Percentiles rank a stretch among this genome's conserved stretches.
phyloP scores from a whole-genome alignment of 2,888 invertebrate genomes.

The Dryococelus australis region DNA sequence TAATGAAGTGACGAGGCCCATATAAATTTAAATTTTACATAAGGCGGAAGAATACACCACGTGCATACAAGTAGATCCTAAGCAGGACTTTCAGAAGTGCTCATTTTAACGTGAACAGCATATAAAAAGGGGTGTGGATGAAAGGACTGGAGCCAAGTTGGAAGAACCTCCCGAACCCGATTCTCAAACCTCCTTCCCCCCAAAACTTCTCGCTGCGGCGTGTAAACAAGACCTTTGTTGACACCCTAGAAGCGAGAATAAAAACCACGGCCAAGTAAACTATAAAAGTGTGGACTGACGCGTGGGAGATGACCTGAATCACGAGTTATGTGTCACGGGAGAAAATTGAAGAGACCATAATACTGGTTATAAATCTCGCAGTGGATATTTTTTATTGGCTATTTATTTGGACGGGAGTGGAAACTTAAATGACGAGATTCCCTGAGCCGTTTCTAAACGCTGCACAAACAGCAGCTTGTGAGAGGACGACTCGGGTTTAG shows the following conservation, averaged over 20 bases:
- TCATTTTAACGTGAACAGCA: too few relatives aligned
- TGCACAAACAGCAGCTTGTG: too few relatives aligned
- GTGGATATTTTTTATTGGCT: not conserved
- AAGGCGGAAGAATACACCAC: too few relatives aligned
- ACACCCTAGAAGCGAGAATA: not conserved
- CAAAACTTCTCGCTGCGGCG: not conserved
- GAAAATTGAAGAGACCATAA: not conserved
- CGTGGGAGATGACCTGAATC: not conserved
- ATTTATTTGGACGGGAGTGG: not conserved
- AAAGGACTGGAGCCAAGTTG: not conserved
- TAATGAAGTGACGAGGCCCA: too few relatives aligned
- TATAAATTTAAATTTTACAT: too few relatives aligned
- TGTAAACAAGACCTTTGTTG: slow-evolving; percentile 9
- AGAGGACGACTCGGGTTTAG: too few relatives aligned
- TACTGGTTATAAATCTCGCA: not conserved
- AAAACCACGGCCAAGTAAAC: not conserved
- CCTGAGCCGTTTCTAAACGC: too few relatives aligned
- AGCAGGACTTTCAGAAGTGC: too few relatives aligned
- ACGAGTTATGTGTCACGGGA: not conserved
- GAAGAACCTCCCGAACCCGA: not conserved
- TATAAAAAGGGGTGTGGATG: not conserved
- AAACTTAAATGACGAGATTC: too few relatives aligned
- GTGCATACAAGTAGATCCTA: too few relatives aligned
- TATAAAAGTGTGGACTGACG: not conserved
- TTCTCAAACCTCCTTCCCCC: not conserved